Base-by-base conservation (phyloP, 2,113 vertebrate species). In the Barbus barbus region DNA sequence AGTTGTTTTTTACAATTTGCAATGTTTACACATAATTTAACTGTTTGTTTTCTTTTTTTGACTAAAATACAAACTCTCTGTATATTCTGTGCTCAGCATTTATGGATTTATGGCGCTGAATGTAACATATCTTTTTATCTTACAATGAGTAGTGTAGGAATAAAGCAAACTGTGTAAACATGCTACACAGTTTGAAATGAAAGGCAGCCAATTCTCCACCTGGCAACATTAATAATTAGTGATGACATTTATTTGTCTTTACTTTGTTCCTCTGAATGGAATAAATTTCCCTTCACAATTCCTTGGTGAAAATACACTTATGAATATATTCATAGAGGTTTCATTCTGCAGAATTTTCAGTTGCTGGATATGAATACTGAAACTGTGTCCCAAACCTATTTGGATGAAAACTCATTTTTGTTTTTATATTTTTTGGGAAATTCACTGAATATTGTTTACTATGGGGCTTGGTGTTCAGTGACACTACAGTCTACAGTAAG, bases 261-360 rank as follows among this genome's bases (percentile, higher is more conserved):
- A n/a, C 71, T 81, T 69, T 36, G 71, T 80, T 60, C 77, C 67
- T 61, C 65, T 80, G 38, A 85, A 80, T 81, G n/a, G 51, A 85
- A 72, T 85, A 72, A 5, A 74, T 73, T 80, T 46, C 24, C 65
- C n/a, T 63, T 72, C 77, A 38, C 13, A 72, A 33, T 63, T 81
- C 71, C 36, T 69, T 36, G 38, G 73, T 81, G 82, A 87, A 51
- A 75, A 53, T 61, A 67, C 58, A 65, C 76, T 83, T 74, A 84
- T 84, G 86, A 87, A 87, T 84, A 81, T 79, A 87, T 87, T 84
- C 82, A 84, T 87, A 46, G 22, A 72, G 20, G 11, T 58, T 31
- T 86, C 26, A 61, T 58, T 51, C 28, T 48, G 48, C 14, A 75
- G 28, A 28, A 61, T 60, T 80, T 69, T 74, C 82, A 83, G 60